Percentiles rank a stretch among this genome's conserved stretches.
Evolutionary conservation across 2,888 invertebrate species (phyloP).

Genomic region (Hipparchia semele): DNA sequence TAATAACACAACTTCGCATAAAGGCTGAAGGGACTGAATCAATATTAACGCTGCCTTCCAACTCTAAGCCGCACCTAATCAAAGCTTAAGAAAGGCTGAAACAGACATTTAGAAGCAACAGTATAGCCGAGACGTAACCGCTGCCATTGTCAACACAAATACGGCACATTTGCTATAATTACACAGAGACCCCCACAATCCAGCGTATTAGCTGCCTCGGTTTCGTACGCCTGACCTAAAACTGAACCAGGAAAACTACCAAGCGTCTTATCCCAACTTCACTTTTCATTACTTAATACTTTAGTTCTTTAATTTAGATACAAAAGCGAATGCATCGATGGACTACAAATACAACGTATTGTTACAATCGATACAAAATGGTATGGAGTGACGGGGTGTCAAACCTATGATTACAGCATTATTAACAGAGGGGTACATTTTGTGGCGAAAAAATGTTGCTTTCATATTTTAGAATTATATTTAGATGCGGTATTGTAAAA

Average conservation of each 20-base stretch:
- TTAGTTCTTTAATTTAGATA: no score
- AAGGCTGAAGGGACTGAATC: conserved; percentile 21
- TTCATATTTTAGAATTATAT: conserved; percentile 33
- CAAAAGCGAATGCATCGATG: conserved; percentile 46
- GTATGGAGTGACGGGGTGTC: conserved; percentile 59
- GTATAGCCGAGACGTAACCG: conserved; percentile 46
- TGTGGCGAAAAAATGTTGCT: conserved; percentile 65
- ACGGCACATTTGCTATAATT: conserved; percentile 76
- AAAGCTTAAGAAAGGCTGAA: conserved; percentile 43
- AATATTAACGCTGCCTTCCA: conserved; percentile 27
- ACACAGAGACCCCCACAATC: conserved; percentile 70
- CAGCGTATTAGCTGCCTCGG: conserved; percentile 65
- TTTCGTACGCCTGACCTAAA: conserved; percentile 55
- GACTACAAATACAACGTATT: conserved; percentile 20
- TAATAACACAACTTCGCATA: not conserved
- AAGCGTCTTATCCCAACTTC: conserved; percentile 25
- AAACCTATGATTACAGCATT: conserved; percentile 78
- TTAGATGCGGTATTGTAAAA: conserved; percentile 32
- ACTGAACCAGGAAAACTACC: conserved; percentile 46
- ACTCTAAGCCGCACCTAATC: conserved; percentile 35
- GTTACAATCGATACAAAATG: conserved; percentile 15
- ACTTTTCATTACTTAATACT: conserved; percentile 47
- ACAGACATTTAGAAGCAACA: conserved; percentile 45
- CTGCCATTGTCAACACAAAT: conserved; percentile 68
- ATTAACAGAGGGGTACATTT: conserved; percentile 66